Evolutionary conservation across 2,797 vertebrate genomes (phyloP).

Genomic region (Enteromius mattozi): DNA sequence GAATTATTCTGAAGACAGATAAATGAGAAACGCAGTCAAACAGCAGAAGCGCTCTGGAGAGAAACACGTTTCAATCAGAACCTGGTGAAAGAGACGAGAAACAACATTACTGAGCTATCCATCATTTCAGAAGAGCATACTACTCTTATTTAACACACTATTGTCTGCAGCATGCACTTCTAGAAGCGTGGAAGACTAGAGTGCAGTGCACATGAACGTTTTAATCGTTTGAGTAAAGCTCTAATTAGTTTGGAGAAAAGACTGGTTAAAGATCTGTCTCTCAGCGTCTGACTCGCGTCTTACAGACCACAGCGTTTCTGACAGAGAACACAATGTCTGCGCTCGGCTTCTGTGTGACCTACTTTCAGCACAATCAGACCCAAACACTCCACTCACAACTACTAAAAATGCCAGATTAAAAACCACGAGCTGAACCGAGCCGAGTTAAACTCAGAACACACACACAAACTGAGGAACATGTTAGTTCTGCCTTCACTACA

Average conservation of each 20-base stretch:
- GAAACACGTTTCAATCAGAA: neutral
- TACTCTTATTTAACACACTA: neutral
- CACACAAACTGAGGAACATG: neutral
- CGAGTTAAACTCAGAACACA: neutral
- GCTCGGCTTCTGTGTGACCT: constrained; percentile 32
- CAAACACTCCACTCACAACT: constrained; percentile 32
- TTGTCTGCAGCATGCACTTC: neutral
- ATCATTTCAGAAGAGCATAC: neutral
- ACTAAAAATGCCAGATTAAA: constrained; percentile 30
- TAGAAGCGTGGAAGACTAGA: neutral
- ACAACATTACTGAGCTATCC: neutral
- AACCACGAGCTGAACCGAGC: neutral
- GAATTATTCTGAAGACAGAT: neutral
- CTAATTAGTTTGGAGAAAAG: neutral
- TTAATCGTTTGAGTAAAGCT: neutral
- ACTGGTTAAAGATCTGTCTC: neutral
- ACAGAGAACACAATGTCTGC: constrained; percentile 21
- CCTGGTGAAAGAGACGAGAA: neutral
- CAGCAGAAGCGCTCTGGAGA: neutral
- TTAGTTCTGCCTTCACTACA: neutral
- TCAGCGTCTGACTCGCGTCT: neutral
- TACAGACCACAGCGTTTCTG: neutral
- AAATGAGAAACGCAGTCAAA: neutral
- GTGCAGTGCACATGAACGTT: neutral
- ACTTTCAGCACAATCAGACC: constrained; percentile 39